Evolutionary conservation across 2,797 vertebrate species (phyloP).

Genomic region (Emys orbicularis): DNA sequence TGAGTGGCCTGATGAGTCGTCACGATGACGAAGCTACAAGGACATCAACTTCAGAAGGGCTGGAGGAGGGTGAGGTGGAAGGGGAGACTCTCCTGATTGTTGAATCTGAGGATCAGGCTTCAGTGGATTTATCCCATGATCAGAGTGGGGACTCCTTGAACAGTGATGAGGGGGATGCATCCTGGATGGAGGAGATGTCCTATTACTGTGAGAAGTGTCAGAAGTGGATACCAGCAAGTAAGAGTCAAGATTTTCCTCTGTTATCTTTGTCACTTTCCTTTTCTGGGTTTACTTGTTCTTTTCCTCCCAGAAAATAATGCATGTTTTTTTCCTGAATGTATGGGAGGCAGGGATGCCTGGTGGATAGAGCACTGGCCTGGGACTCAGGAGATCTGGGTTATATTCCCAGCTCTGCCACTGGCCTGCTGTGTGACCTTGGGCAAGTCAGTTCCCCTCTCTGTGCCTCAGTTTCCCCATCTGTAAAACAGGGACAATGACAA

Average conservation of each 20-base stretch:
- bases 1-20: constrained; percentile 81
- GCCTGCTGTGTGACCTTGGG: neutral
- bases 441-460: neutral
- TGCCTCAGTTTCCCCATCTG: neutral
- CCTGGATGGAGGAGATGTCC: constrained; percentile 94
- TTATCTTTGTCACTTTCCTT: neutral
- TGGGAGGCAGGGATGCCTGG: neutral
- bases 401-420: neutral
- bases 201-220: constrained; percentile 98
- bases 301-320: neutral
- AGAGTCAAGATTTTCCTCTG: constrained; percentile 62
- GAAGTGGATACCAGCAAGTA: constrained; percentile 94
- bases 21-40: constrained; percentile 90
- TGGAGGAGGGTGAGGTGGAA: constrained; percentile 98
- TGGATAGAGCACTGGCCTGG: neutral
- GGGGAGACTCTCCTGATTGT: constrained; percentile 96
- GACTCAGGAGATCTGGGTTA: neutral
- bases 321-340: neutral
- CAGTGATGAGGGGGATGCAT: constrained; percentile 89
- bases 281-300: neutral
- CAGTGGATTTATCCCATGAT: constrained; percentile 95
- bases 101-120: constrained; percentile 95
- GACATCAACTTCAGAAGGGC: constrained; percentile 92
- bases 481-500: neutral
- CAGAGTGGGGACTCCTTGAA: constrained; percentile 97